Base-by-base conservation (phyloP, 1,140 invertebrate genomes). In the Drosophila eugracilis region DNA sequence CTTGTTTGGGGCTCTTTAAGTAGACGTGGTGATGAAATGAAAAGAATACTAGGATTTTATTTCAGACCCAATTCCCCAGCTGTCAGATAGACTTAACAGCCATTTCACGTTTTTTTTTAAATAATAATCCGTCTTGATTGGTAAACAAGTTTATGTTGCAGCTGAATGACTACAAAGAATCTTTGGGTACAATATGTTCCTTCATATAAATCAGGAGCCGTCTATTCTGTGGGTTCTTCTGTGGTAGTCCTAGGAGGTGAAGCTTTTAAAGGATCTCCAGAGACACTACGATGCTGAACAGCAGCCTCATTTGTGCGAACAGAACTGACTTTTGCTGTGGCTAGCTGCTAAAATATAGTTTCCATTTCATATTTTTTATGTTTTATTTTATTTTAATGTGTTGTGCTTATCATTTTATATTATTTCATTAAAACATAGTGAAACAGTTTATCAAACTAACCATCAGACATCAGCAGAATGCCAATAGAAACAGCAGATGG, bases 401-500 rank as follows among this genome's bases (percentile, higher is more conserved):
- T n/a, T n/a, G n/a, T n/a, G n/a, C n/a, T n/a, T n/a, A n/a, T n/a
- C n/a, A n/a, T n/a, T n/a, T n/a, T n/a, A n/a, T n/a, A n/a, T n/a
- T n/a, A n/a, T n/a, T n/a, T n/a, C n/a, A 14, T 21, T 34, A 34
- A 17, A 7, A n/a, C n/a, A n/a, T n/a, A 7, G 5, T 4, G 15
- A 26, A 7, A 0, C 2, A 34, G 19, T 3, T 15, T 6, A 9
- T 30, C 28, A 10, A 30, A 59, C 69, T 77, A 54, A 76, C 76
- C 60, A 59, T 45, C 9, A 78, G 47, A 4, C 75, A 41, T 4
- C 75, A 42, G 57, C 55, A 30, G 15, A 78, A 50, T 30, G 52
- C 28, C 39, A 78, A 36, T 9, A 44, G 42, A 6, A 78, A 30
- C 21, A 78, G 9, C 21, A 73, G 55, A 28, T 17, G 42, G 32